phyloP scores from a whole-genome alignment of 2,888 invertebrate species.

The Glyphotaelius pellucidus region DNA sequence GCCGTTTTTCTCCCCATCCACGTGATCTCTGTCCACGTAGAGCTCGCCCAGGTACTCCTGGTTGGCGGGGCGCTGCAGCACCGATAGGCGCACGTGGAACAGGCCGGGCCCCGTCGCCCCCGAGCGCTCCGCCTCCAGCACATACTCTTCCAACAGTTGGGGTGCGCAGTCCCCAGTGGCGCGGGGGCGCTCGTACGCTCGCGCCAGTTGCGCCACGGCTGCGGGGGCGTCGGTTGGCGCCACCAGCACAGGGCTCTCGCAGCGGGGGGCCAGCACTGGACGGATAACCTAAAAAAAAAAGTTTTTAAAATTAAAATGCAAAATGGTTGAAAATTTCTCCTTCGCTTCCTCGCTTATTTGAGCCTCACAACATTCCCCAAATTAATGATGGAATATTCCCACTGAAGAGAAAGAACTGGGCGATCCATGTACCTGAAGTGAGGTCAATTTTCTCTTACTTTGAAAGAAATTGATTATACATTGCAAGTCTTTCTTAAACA shows the following conservation, averaged over 20 bases:
- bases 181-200: slow-evolving; percentile 80
- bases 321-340: not conserved
- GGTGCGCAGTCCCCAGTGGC: slow-evolving; percentile 85
- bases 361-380: no score
- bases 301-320: not conserved
- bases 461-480: no score
- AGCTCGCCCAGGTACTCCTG: slow-evolving; percentile 93
- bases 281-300: slow-evolving; percentile 75
- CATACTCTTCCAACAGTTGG: slow-evolving; percentile 91
- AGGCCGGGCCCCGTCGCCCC: slow-evolving; percentile 80
- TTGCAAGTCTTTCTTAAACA: no score
- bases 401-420: no score
- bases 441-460: no score
- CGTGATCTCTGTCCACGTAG: slow-evolving; percentile 91
- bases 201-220: slow-evolving; percentile 72
- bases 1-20: slow-evolving; percentile 86
- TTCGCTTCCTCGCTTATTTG: no score
- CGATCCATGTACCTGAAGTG: no score
- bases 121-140: slow-evolving; percentile 88
- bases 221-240: slow-evolving; percentile 76
- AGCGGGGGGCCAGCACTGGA: slow-evolving; percentile 81
- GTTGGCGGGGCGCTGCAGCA: slow-evolving; percentile 91
- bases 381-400: no score
- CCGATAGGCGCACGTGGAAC: slow-evolving; percentile 91
- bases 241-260: slow-evolving; percentile 79